Evolutionary conservation across 2,888 invertebrate genomes (phyloP).

Genomic region (Asteroscopus sphinx): DNA sequence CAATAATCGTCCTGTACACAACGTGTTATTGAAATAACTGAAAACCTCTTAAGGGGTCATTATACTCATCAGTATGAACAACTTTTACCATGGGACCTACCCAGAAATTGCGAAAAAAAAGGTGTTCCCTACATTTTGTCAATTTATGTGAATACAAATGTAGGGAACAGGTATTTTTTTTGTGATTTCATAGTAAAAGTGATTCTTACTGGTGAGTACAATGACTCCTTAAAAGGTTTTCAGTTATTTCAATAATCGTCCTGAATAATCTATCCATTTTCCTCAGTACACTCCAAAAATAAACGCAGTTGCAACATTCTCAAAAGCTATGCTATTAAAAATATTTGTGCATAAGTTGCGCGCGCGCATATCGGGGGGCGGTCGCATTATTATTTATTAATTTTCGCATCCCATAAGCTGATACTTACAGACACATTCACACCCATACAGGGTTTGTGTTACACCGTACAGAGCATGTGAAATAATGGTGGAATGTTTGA

Average conservation of each 20-base stretch:
- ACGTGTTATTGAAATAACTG: no score
- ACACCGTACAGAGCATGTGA: conserved; percentile 64
- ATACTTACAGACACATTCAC: conserved; percentile 79
- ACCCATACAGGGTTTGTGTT: conserved; percentile 65
- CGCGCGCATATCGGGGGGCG: conserved; percentile 59
- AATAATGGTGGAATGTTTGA: conserved; percentile 13
- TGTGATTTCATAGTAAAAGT: no score
- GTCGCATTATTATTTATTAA: conserved; percentile 79
- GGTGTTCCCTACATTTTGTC: no score
- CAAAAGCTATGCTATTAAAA: conserved; percentile 35
- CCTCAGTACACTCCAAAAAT: conserved; percentile 17
- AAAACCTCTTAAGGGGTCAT: no score
- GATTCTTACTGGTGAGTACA: no score
- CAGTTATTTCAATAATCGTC: neutral
- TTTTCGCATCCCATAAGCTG: conserved; percentile 75
- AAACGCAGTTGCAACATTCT: conserved; percentile 25
- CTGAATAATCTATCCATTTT: conserved; percentile 15
- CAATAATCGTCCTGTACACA: no score
- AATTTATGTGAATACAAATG: no score
- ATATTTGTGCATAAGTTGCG: conserved; percentile 34
- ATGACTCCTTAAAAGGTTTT: conserved; percentile 3
- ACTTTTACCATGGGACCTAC: no score
- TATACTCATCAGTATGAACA: no score
- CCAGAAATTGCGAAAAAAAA: no score
- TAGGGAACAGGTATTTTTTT: no score